A percentile compares a stretch with the other conserved stretches of the same genome.
These are phyloP conservation scores for Eupithecia tripunctaria DNA, from an alignment of 2,888 invertebrate genomes.

Conservation along the genomic window DNA sequence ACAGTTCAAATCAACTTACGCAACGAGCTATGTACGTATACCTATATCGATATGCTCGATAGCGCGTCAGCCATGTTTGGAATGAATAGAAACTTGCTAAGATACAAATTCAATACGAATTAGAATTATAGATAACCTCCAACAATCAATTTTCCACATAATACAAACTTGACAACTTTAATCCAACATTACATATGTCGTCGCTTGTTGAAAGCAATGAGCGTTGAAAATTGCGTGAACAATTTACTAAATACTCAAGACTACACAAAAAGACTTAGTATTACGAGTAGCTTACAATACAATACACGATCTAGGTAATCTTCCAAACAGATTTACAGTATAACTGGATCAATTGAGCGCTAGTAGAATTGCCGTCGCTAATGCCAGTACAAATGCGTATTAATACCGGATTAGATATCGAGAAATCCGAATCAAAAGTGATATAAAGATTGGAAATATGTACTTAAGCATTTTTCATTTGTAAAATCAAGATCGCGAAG, in stretches of 20 bases:
- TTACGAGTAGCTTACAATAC: constrained; percentile 15
- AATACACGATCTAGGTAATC: constrained; percentile 20
- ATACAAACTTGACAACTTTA: no score
- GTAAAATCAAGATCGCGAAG: background rate
- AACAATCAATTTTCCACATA: background rate
- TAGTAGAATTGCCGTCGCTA: constrained; percentile 34
- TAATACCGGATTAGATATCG: constrained; percentile 33
- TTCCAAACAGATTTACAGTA: constrained; percentile 23
- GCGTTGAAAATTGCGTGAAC: background rate
- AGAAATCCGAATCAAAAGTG: background rate
- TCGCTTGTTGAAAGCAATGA: background rate
- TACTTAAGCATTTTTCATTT: background rate
- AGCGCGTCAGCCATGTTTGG: background rate
- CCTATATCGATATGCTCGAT: background rate
- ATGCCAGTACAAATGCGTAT: constrained; percentile 35
- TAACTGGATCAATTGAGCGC: constrained; percentile 24
- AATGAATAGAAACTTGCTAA: background rate
- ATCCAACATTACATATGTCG: background rate
- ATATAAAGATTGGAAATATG: background rate
- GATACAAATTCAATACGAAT: background rate
- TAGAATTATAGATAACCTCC: background rate
- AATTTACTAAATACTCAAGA: background rate
- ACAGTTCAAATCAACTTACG: no score
- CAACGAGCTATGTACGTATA: no score
- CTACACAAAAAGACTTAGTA: constrained; percentile 1